Evolutionary conservation across 2,113 vertebrate species (phyloP).

Genomic region (Charina bottae): DNA sequence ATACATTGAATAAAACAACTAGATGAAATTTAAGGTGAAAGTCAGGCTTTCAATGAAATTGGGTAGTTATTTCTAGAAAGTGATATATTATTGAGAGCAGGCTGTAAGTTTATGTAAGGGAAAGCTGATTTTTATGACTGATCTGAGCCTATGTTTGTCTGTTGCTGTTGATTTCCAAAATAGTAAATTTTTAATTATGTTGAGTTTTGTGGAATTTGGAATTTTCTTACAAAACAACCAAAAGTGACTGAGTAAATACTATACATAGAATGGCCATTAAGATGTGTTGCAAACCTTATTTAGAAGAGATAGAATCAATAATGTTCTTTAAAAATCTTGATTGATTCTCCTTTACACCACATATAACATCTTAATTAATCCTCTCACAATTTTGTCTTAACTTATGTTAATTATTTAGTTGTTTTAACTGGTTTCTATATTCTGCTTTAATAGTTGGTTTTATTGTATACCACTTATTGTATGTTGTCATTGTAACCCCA

Average conservation of each 20-base stretch:
- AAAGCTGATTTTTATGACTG: not conserved
- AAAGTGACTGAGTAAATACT: not conserved
- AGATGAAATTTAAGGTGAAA: not conserved
- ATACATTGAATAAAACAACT: not conserved
- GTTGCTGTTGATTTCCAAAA: not conserved
- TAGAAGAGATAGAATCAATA: constrained; percentile 40
- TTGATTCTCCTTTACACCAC: no score
- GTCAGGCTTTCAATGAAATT: not conserved
- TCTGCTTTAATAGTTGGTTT: no score
- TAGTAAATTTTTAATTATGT: not conserved
- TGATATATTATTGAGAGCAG: no score
- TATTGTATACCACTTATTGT: no score
- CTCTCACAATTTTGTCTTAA: no score
- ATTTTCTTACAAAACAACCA: not conserved
- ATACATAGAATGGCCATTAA: constrained; percentile 19
- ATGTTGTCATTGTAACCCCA: not conserved
- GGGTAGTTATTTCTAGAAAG: not conserved
- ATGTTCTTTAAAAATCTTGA: not conserved
- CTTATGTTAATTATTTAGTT: no score
- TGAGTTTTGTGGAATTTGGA: not conserved
- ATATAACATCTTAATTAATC: no score
- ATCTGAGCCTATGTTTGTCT: not conserved
- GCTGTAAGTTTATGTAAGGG: not conserved
- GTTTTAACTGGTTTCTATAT: no score
- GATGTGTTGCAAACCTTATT: constrained; percentile 12